Evolutionary conservation across 2,113 vertebrate species (phyloP), one percentile per base, ranked within the genome.

Genomic region (Gadus chalcogrammus): DNA sequence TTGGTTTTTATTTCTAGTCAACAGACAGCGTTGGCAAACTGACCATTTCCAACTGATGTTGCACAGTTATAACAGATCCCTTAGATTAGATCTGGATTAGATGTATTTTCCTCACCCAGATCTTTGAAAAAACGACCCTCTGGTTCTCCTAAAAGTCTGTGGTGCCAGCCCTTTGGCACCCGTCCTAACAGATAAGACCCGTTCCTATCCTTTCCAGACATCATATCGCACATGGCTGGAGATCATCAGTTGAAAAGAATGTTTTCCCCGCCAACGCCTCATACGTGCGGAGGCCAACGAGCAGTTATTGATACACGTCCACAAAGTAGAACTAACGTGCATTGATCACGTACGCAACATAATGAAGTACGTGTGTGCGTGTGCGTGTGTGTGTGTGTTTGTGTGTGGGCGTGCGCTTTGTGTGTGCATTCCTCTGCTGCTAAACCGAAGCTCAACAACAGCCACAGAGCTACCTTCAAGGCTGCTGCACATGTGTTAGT

Each of bases 271-370:
- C n/a, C 13, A 53, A 15, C 27, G 20, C 24, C 18, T 35, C 20
- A 18, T 67, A 18, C 38, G 59, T 78, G 61, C 55, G 59, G 72
- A 27, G 61, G 55, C 55, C 64, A 35, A 84, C 79, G 79, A 67
- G 71, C 35, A 73, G 59, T 38, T 83, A 86, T 87, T 73, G 87
- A 87, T 72, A 62, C 31, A 60, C 60, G 77, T 79, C 69, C 24
- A 24, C 71, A 64, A 66, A 72, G 75, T 68, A 69, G 66, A 68
- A 60, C 74, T 64, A 65, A 73, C 64, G n/a, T 60, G 61, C 61
- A 87, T 88, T 55, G 85, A 86, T 81, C 24, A 27, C 77, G 86
- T 85, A 82, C 76, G 75, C 70, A 88, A 88, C 78, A 13, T 15
- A 62, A 68, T 27, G 42, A 48, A 48, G 70, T 74, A 71, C 56